These are phyloP conservation scores for Drymonia ruficornis DNA, from an alignment of 2,888 invertebrate species.

Conservation along the genomic window DNA sequence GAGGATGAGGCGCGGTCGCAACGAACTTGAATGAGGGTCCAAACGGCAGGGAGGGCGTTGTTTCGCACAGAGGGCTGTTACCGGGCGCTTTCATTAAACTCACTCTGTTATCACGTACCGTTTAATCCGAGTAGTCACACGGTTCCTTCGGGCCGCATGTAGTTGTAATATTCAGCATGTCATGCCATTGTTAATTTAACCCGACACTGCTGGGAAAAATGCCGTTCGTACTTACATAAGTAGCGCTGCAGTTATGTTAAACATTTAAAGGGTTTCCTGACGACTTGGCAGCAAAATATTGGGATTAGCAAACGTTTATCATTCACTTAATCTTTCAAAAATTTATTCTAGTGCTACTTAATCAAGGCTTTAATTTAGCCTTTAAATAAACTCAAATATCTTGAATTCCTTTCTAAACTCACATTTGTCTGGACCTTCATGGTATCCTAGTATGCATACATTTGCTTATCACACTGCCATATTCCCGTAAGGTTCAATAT, in stretches of 20 bases:
- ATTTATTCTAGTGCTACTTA: no score
- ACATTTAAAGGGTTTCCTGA: neutral
- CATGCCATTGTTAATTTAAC: conserved; percentile 22
- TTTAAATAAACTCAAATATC: no score
- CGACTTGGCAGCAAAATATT: neutral
- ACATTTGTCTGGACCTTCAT: no score
- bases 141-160: conserved; percentile 30
- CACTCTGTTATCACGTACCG: conserved; percentile 51
- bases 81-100: conserved; percentile 67
- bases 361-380: no score
- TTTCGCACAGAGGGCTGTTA: conserved; percentile 61
- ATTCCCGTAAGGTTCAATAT: neutral
- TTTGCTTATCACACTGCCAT: neutral
- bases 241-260: neutral
- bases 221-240: neutral
- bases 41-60: conserved; percentile 68
- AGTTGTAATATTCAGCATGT: conserved; percentile 16
- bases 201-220: conserved; percentile 3
- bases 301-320: no score
- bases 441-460: no score
- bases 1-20: conserved; percentile 71
- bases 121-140: conserved; percentile 25
- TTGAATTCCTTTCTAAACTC: no score
- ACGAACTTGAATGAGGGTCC: conserved; percentile 63
- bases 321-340: no score